Conservation (phyloP, 2,888 invertebrate species). For the Monoplex corrugatus region DNA sequence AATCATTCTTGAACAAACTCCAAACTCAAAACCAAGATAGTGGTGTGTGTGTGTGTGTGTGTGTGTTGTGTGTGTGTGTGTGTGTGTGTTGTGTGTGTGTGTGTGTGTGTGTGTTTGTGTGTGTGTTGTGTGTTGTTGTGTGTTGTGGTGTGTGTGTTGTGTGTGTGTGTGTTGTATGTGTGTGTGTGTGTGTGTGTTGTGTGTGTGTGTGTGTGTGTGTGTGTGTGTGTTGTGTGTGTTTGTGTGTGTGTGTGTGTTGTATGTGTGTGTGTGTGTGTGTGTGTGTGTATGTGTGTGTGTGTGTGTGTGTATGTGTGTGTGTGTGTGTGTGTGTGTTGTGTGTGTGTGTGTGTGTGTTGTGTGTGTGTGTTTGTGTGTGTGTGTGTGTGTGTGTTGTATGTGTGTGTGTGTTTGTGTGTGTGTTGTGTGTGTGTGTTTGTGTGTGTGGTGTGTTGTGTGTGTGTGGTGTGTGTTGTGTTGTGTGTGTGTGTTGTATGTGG, state of each 20-base stretch:
- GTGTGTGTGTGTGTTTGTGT: neutral
- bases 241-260: neutral
- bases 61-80: no score
- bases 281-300: neutral
- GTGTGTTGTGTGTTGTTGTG: neutral
- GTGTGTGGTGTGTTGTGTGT: neutral
- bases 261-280: neutral
- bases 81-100: neutral
- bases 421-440: no score
- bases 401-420: neutral
- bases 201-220: neutral
- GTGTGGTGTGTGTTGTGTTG: no score
- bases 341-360: neutral
- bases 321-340: neutral
- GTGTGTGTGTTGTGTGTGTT: neutral
- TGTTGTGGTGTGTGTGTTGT: neutral
- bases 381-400: neutral
- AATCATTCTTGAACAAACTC: no score
- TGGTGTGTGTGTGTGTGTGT: no score
- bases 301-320: neutral
- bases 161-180: neutral
- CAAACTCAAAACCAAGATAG: no score
- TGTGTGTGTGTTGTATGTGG: no score
- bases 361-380: neutral
- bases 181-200: neutral